A percentile compares a stretch with the other conserved stretches of the same genome.
Conservation (phyloP, 1,140 invertebrate species). For the Maniola jurtina region DNA sequence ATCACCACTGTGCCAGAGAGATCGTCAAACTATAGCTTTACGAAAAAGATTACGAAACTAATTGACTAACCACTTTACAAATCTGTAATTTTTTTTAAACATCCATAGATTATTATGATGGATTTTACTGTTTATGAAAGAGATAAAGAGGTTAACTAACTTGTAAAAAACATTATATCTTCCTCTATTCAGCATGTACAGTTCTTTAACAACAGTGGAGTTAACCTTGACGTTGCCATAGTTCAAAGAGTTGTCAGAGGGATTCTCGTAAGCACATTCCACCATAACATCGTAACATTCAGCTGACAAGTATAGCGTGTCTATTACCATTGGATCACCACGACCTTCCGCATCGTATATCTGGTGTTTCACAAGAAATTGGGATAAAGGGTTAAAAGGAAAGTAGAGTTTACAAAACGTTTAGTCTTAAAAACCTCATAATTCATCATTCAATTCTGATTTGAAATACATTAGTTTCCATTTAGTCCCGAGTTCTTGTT, state of each 20-base stretch:
- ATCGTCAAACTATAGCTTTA: too few relatives aligned
- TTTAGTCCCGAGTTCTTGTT: too few relatives aligned
- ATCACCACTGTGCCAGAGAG: too few relatives aligned
- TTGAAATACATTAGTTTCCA: too few relatives aligned
- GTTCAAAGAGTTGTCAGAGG: slow-evolving; percentile 55
- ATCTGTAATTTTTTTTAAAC: too few relatives aligned
- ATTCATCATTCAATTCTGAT: too few relatives aligned
- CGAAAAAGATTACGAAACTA: too few relatives aligned
- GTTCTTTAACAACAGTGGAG: slow-evolving; percentile 52
- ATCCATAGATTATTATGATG: too few relatives aligned
- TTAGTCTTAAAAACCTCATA: too few relatives aligned
- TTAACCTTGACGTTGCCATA: slow-evolving; percentile 74
- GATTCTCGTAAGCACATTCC: slow-evolving; percentile 63
- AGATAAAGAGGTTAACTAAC: slow-evolving; percentile 37
- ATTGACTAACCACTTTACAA: too few relatives aligned
- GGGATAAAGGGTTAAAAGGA: neutral
- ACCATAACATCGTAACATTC: slow-evolving; percentile 74
- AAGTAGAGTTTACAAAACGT: neutral
- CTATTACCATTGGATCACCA: slow-evolving; percentile 61
- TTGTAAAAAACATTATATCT: slow-evolving; percentile 72
- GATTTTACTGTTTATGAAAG: neutral
- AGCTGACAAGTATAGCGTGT: slow-evolving; percentile 55
- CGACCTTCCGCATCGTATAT: slow-evolving; percentile 65
- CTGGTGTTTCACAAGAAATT: slow-evolving; percentile 29
- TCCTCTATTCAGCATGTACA: slow-evolving; percentile 66